Percentiles rank a stretch among this genome's conserved stretches.
These are phyloP conservation scores for Perognathus longimembris DNA, from an alignment of 2,113 vertebrate genomes.

Conservation along the genomic window DNA sequence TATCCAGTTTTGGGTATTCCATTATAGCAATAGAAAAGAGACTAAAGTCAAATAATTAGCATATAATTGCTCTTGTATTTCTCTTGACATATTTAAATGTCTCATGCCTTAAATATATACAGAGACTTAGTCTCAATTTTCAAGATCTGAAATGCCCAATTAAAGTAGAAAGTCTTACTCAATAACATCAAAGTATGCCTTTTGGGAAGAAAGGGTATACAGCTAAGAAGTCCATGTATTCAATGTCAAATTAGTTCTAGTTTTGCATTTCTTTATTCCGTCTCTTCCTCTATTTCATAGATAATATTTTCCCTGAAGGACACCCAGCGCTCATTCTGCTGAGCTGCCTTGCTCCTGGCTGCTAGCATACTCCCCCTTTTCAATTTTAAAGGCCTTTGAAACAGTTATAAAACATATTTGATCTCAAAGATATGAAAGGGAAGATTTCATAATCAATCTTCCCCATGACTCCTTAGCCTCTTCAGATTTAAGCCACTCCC, in stretches of 20 bases:
- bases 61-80: constrained; percentile 41
- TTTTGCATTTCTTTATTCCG: constrained; percentile 46
- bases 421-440: constrained; percentile 62
- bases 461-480: constrained; percentile 66
- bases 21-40: background rate
- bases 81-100: constrained; percentile 38
- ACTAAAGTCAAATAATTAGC: background rate
- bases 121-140: constrained; percentile 37
- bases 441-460: constrained; percentile 60
- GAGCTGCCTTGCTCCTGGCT: background rate
- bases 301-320: constrained; percentile 11
- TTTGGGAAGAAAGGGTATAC: background rate
- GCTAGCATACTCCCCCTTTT: constrained; percentile 22
- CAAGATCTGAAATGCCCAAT: constrained; percentile 48
- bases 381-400: constrained; percentile 50
- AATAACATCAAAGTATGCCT: constrained; percentile 31
- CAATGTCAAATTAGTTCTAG: constrained; percentile 1
- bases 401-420: constrained; percentile 24
- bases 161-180: constrained; percentile 43
- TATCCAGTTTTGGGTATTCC: background rate
- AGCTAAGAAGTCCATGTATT: background rate
- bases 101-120: background rate
- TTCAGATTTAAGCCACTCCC: constrained; percentile 75
- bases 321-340: background rate
- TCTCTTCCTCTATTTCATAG: background rate